Percentiles rank a stretch among this genome's conserved stretches.
These are phyloP conservation scores for Parus major DNA, from an alignment of 2,113 vertebrate species.

Conservation along the genomic window DNA sequence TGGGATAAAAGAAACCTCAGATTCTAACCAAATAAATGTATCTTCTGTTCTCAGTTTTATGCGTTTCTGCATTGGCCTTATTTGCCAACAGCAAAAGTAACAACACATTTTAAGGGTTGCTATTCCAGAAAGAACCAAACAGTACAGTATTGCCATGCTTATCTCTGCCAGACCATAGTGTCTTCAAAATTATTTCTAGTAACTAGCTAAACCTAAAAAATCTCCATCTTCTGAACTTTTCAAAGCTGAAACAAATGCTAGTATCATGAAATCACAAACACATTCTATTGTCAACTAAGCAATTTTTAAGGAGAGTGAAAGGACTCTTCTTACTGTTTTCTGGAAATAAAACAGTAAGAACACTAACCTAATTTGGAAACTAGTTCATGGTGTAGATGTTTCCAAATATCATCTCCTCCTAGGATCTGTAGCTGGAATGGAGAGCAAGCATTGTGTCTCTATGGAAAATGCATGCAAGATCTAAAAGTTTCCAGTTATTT, in stretches of 20 bases:
- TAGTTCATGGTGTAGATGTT: neutral
- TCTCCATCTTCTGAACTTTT: neutral
- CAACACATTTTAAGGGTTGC: neutral
- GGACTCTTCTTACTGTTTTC: neutral
- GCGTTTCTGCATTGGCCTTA: neutral
- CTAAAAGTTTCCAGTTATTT: neutral
- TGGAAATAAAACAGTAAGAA: neutral
- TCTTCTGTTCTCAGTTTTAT: neutral
- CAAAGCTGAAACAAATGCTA: neutral
- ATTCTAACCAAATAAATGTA: neutral
- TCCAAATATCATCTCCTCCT: neutral
- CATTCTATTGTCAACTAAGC: neutral
- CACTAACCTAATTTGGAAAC: neutral
- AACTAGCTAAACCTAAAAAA: neutral
- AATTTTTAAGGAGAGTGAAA: slow-evolving; percentile 8
- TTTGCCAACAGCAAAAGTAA: neutral
- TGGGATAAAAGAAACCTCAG: neutral
- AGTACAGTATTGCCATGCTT: neutral
- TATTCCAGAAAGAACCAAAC: neutral
- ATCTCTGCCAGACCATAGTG: neutral
- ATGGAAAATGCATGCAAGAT: neutral
- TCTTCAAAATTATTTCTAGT: neutral
- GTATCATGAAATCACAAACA: neutral
- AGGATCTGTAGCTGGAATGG: neutral
- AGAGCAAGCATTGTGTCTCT: neutral